Evolutionary conservation across 2,888 invertebrate species (phyloP).

Genomic region (Glyphotaelius pellucidus): DNA sequence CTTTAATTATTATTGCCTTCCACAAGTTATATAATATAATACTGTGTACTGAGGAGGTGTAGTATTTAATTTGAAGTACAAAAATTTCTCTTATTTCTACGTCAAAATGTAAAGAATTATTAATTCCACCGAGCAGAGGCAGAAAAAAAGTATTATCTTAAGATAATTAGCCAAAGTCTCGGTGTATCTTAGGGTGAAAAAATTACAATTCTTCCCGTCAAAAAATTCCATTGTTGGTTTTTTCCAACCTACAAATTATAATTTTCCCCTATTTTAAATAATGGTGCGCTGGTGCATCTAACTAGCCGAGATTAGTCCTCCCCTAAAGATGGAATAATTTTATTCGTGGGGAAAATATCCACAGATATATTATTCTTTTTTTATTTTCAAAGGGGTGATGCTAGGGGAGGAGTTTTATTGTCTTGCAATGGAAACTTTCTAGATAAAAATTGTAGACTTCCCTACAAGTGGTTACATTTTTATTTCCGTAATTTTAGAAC

Average conservation of each 20-base stretch:
- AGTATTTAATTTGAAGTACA: too few species aligned
- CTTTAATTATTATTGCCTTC: conserved; percentile 26
- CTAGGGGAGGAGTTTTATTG: neutral
- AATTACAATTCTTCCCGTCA: conserved; percentile 4
- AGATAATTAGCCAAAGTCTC: neutral
- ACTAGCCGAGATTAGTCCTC: conserved; percentile 56
- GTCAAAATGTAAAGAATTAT: neutral
- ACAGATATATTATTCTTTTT: neutral
- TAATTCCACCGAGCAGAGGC: neutral
- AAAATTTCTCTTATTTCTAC: neutral
- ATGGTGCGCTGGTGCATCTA: conserved; percentile 60
- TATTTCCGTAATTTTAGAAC: neutral
- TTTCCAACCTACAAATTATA: conserved; percentile 20
- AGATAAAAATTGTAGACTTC: neutral
- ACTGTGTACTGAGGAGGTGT: too few species aligned
- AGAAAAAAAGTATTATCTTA: neutral
- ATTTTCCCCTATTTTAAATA: conserved; percentile 47
- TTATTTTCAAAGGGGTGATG: neutral
- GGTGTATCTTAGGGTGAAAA: neutral
- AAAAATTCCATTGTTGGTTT: conserved; percentile 43
- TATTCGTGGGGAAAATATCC: conserved; percentile 9
- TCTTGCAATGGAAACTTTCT: neutral
- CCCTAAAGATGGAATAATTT: conserved; percentile 47
- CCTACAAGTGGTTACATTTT: neutral
- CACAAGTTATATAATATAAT: conserved; percentile 7